Conservation (phyloP, 1,140 invertebrate species). For the Mizuhopecten yessoensis region DNA sequence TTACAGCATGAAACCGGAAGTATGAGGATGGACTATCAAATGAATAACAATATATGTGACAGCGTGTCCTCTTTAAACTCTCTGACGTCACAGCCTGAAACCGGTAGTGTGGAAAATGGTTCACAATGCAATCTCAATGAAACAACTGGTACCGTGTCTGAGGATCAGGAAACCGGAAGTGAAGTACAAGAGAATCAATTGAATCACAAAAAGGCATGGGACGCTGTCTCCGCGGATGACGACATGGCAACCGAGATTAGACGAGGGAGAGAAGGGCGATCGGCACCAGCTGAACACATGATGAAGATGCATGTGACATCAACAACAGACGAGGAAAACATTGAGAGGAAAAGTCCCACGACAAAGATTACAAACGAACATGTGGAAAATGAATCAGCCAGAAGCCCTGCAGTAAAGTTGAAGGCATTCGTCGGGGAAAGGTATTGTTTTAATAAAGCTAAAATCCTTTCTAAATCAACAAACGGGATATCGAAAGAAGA, state of each 20-base stretch:
- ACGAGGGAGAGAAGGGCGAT: not conserved
- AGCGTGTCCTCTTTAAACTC: too few relatives aligned
- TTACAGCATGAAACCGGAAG: not conserved
- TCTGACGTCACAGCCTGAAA: not conserved
- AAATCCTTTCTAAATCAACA: not conserved
- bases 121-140: not conserved
- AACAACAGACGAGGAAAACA: not conserved
- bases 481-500: too few relatives aligned
- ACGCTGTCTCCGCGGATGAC: not conserved
- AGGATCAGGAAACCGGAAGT: not conserved
- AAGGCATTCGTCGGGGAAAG: conserved; percentile 8
- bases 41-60: too few relatives aligned
- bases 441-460: not conserved
- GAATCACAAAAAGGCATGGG: not conserved
- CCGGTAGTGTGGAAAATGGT: not conserved
- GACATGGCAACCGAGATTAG: not conserved
- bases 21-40: too few relatives aligned
- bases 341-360: not conserved
- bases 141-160: not conserved
- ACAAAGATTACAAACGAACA: not conserved
- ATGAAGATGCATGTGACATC: not conserved
- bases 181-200: not conserved
- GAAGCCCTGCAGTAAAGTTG: not conserved
- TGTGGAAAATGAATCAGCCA: not conserved
- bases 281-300: not conserved